These are phyloP conservation scores for Tursiops truncatus DNA, from an alignment of 2,113 vertebrate genomes.

Conservation along the genomic window DNA sequence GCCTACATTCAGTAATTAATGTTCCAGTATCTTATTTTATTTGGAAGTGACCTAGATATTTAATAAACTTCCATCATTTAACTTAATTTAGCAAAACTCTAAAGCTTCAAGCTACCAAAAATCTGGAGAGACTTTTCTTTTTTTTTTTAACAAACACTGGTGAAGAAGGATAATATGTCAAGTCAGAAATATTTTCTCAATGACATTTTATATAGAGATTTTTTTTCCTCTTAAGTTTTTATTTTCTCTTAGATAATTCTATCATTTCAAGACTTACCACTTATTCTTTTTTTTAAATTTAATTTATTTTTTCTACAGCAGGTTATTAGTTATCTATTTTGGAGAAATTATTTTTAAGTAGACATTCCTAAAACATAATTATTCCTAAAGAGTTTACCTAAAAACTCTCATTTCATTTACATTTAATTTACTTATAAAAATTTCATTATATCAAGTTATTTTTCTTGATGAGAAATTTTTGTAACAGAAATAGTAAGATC, in stretches of 20 bases:
- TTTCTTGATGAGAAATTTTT: background rate
- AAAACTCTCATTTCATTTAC: background rate
- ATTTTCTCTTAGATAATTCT: too few species aligned
- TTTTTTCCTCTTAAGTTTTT: too few species aligned
- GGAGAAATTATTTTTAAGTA: background rate
- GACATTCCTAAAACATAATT: background rate
- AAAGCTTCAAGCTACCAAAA: background rate
- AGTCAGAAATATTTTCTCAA: too few species aligned
- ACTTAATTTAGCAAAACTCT: background rate
- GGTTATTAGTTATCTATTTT: too few species aligned
- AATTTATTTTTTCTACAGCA: too few species aligned
- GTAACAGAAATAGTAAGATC: background rate
- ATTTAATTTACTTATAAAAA: background rate
- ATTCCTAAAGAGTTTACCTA: background rate
- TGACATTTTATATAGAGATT: too few species aligned
- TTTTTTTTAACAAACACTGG: too few species aligned
- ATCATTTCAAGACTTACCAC: too few species aligned
- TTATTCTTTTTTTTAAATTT: too few species aligned
- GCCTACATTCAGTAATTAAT: background rate
- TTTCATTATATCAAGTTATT: background rate
- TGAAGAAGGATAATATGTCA: too few species aligned
- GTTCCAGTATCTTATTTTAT: background rate
- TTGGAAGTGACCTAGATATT: background rate
- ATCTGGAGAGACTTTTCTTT: background rate
- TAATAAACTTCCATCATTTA: background rate